Percentiles rank a stretch among this genome's conserved stretches.
These are phyloP conservation scores for Machimus rusticus DNA, from an alignment of 2,888 invertebrate genomes.

Conservation along the genomic window DNA sequence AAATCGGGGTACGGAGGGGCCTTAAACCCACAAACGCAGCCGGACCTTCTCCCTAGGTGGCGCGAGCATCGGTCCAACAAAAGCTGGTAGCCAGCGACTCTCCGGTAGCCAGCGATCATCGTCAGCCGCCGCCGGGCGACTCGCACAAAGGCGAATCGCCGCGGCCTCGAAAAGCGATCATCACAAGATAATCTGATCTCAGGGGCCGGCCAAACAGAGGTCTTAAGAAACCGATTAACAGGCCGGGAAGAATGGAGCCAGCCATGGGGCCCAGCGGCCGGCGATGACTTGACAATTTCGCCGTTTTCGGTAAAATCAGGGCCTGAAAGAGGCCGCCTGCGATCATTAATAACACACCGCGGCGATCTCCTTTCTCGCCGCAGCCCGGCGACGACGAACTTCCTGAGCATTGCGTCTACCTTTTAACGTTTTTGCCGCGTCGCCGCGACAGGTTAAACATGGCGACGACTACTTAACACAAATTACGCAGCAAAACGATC, in stretches of 20 bases:
- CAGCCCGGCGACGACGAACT: neutral
- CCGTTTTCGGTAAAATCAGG: slow-evolving; percentile 42
- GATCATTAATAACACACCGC: slow-evolving; percentile 47
- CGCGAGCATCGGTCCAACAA: slow-evolving; percentile 30
- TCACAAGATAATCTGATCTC: slow-evolving; percentile 35
- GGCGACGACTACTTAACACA: slow-evolving; percentile 49
- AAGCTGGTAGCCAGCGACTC: slow-evolving; percentile 19
- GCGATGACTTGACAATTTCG: slow-evolving; percentile 35
- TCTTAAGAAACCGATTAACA: slow-evolving; percentile 34
- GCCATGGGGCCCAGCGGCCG: neutral
- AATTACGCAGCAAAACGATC: slow-evolving; percentile 50
- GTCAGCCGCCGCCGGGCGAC: neutral
- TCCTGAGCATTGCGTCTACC: neutral
- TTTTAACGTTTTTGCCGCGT: slow-evolving; percentile 6
- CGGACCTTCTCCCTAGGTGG: slow-evolving; percentile 20
- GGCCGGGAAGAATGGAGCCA: slow-evolving; percentile 32
- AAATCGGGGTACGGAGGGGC: neutral
- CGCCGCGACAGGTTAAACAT: slow-evolving; percentile 19
- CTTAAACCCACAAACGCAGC: slow-evolving; percentile 28
- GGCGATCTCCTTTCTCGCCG: neutral
- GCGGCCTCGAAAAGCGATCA: slow-evolving; percentile 32
- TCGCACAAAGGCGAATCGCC: slow-evolving; percentile 27
- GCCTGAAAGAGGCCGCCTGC: slow-evolving; percentile 38
- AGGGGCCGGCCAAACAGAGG: slow-evolving; percentile 2
- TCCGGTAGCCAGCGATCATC: slow-evolving; percentile 45